phyloP scores from a whole-genome alignment of 2,113 vertebrate species.

The Caranx ignobilis region DNA sequence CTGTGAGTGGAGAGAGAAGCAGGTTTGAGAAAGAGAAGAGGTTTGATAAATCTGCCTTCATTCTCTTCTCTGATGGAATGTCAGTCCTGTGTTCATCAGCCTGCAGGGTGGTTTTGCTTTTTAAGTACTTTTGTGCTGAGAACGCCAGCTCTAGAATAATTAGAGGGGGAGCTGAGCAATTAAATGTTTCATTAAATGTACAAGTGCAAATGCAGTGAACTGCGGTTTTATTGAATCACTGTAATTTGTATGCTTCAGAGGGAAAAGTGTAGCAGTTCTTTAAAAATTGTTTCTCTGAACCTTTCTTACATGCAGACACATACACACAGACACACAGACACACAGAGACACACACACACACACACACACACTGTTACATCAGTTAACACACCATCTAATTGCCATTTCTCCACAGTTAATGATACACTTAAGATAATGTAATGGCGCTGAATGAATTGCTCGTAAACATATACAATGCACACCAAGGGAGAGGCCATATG shows the following conservation, averaged over 20 bases:
- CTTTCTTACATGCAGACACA: slow-evolving; percentile 34
- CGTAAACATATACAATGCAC: slow-evolving; percentile 77
- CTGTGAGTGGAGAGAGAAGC: slow-evolving; percentile 56
- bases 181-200: slow-evolving; percentile 39
- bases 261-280: slow-evolving; percentile 3
- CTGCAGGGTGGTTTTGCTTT: slow-evolving; percentile 56
- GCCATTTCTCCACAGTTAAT: slow-evolving; percentile 72
- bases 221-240: slow-evolving; percentile 43
- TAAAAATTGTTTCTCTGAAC: slow-evolving; percentile 6
- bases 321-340: slow-evolving; percentile 22
- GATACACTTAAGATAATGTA: slow-evolving; percentile 79
- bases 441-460: slow-evolving; percentile 76
- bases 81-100: slow-evolving; percentile 47
- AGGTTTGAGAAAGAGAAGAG: slow-evolving; percentile 72
- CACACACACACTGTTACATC: slow-evolving; percentile 25
- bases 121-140: slow-evolving; percentile 28
- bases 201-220: slow-evolving; percentile 39
- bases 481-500: slow-evolving; percentile 63
- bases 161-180: slow-evolving; percentile 27
- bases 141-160: slow-evolving; percentile 37
- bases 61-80: slow-evolving; percentile 68
- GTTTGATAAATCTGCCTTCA: slow-evolving; percentile 76
- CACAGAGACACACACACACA: slow-evolving; percentile 30
- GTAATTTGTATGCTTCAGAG: slow-evolving; percentile 25
- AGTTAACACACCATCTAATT: slow-evolving; percentile 70